Base-by-base conservation (phyloP, 2,888 invertebrate genomes). In the Caradrina kadenii region DNA sequence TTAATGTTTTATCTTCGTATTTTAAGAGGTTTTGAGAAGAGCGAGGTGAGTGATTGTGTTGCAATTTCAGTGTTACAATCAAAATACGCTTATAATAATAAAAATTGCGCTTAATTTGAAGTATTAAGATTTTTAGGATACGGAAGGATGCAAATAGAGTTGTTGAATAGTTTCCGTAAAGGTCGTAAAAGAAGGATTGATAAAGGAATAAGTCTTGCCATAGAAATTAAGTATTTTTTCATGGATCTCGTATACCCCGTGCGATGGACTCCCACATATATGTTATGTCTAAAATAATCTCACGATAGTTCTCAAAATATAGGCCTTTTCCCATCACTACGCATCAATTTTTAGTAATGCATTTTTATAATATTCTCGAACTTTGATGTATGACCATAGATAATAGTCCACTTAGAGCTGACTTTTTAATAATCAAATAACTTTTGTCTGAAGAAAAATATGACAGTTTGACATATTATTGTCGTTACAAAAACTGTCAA, bases 211-310 rank as follows among this genome's bases (percentile, higher is more conserved):
- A 76, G 76, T 80, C 81, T 87, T 87, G 87, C 87, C 87, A 82
- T 80, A 73, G 72, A 68, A 63, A 65, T 59, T 83, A 83, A 78
- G 75, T 82, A 79, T 83, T 85, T 80, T 82, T 81, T 75, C 63
- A 81, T 76, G 71, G 85, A 87, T 88, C 87, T 88, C 83, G 73
- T 80, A 45, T 79, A 83, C 65, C 66, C 59, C 61, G 63, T 76
- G 60, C 70, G 62, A 63, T 74, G 65, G 49, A 62, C 60, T 78
- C 68, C 83, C 67, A 61, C 56, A 68, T 76, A 52, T n/a, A 68
- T 80, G 73, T 45, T 17, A 17, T 17, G 45, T 82, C 79, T 82
- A 69, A 73, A 78, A 63, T 82, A 73, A 82, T 81, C 78, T 68
- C 62, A 71, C 66, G 31, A 50, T 75, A 63, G 42, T 66, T 79